Base-by-base conservation (phyloP, 2,797 vertebrate genomes). In the Pygocentrus nattereri region DNA sequence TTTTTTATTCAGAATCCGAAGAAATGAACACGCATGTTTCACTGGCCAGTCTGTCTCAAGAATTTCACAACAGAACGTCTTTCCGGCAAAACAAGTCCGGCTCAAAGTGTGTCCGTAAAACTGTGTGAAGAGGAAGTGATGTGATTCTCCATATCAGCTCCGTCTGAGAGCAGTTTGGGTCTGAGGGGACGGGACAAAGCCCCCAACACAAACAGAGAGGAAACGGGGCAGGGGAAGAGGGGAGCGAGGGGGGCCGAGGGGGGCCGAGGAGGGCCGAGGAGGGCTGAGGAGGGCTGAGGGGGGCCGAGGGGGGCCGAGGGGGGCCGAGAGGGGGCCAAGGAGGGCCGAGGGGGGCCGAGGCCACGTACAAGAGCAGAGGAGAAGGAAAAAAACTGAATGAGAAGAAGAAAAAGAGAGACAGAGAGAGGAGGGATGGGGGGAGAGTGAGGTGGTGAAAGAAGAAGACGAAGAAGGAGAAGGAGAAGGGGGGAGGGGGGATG, bases 351-450 rank as follows among this genome's bases (percentile, higher is more conserved):
- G n/a, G 67, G 67, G 71, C 11, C 27, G 27, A 58, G 52, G 67
- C 62, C 69, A 73, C 13, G 27, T 50, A 86, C 23, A 75, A 61
- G 27, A 84, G 69, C 7, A 27, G 27, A 68, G 70, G 44, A 72
- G 82, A 70, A 59, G 38, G 54, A 52, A 73, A 59, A 64, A 49
- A 21, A 30, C 38, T n/a, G 49, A 69, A 62, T 18, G 58, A 41
- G 31, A 27, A 27, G 85, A 86, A 85, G 87, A 86, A 82, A 90
- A 82, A 86, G 89, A 34, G 34, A 58, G 31, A 68, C 83, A 76
- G 82, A 89, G 82, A 87, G 83, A 87, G 47, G 82, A 89, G 82
- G 87, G 83, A 87, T 49, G 84, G 90, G 88, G 89, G 88, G 91
- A 88, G 88, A 54, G 30, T 49, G 27, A 38, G n/a, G 50, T 58